Conservation (phyloP, 2,888 invertebrate species). For the Mythimna albipuncta region DNA sequence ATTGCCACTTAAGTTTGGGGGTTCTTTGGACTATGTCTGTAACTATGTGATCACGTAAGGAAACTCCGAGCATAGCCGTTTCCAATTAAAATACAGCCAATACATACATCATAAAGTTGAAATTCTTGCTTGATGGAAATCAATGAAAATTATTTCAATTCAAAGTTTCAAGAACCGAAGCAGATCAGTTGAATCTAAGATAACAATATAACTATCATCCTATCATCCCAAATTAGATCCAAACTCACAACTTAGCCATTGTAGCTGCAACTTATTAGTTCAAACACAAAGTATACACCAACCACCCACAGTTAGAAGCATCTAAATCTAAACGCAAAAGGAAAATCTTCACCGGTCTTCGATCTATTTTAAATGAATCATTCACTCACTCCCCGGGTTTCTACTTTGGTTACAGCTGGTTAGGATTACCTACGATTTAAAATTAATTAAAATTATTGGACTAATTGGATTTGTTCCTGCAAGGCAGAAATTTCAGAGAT, state of each 20-base stretch:
- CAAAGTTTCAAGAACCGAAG: background rate
- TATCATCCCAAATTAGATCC: conserved; percentile 33
- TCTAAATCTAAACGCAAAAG: conserved; percentile 60
- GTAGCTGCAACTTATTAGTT: conserved; percentile 38
- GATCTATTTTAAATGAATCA: conserved; percentile 59
- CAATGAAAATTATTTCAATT: conserved; percentile 8
- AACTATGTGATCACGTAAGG: too few species aligned
- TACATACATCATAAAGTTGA: background rate
- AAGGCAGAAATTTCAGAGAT: too few species aligned
- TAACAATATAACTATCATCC: conserved; percentile 14
- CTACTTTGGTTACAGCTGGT: conserved; percentile 19
- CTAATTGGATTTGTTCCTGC: background rate
- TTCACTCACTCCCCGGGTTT: conserved; percentile 51
- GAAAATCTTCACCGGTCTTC: conserved; percentile 41
- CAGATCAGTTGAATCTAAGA: conserved; percentile 7
- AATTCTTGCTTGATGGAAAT: conserved; percentile 5
- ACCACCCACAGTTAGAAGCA: conserved; percentile 51
- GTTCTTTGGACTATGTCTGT: too few species aligned
- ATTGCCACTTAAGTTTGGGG: too few species aligned
- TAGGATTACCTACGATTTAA: conserved; percentile 3
- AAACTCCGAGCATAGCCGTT: too few species aligned
- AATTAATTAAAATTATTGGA: background rate
- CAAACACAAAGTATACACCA: conserved; percentile 30
- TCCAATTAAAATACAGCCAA: too few species aligned
- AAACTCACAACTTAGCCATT: conserved; percentile 28